Conservation (phyloP, 2,113 vertebrate species). For the Zosterops hypoxanthus region DNA sequence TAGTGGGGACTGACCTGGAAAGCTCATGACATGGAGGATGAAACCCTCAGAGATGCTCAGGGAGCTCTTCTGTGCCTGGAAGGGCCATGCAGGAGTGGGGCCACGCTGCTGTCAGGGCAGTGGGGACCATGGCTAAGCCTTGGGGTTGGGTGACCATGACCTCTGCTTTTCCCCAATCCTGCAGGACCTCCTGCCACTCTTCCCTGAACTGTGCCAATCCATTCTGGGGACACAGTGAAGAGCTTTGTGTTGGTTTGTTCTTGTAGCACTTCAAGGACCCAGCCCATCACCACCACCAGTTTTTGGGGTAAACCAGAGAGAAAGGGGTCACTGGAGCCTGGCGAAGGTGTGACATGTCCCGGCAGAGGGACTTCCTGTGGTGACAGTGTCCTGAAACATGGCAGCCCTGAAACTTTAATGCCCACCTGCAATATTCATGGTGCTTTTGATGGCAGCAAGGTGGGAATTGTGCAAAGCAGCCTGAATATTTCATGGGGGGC, state of each 20-base stretch:
- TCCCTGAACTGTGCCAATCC: background rate
- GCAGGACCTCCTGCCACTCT: background rate
- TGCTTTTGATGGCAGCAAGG: background rate
- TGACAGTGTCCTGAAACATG: background rate
- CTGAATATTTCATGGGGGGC: conserved; percentile 47
- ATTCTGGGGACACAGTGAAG: accelerated
- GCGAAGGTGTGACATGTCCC: accelerated
- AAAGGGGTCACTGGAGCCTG: background rate
- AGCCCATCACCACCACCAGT: background rate
- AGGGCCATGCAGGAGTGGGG: background rate
- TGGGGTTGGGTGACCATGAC: accelerated
- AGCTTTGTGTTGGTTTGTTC: accelerated
- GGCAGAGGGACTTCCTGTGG: accelerated
- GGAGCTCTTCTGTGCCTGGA: accelerated
- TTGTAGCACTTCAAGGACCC: background rate
- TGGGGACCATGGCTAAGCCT: accelerated
- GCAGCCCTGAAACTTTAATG: conserved; percentile 41
- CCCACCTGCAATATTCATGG: conserved; percentile 52
- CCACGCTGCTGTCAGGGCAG: accelerated
- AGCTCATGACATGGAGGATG: conserved; percentile 2
- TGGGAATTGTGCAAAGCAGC: background rate
- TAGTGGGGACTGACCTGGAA: conserved; percentile 48
- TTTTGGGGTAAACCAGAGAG: background rate
- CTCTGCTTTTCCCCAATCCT: background rate
- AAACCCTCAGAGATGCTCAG: background rate